These are phyloP conservation scores for Andrena fulva DNA, from an alignment of 2,888 invertebrate genomes.

Conservation along the genomic window DNA sequence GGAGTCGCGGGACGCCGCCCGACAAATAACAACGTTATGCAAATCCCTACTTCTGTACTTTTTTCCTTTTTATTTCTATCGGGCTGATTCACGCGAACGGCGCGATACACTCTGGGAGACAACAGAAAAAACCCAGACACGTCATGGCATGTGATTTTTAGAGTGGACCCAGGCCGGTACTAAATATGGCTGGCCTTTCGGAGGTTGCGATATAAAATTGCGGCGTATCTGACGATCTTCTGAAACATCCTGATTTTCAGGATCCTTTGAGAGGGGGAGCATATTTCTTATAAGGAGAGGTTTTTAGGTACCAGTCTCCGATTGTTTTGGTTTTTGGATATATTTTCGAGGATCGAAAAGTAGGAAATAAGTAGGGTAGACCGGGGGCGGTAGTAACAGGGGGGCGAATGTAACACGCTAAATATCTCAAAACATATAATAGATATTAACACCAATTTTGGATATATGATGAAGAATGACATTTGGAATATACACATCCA, in stretches of 20 bases:
- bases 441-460: too few relatives aligned
- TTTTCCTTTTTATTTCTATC: slow-evolving; percentile 32
- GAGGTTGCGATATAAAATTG: slow-evolving; percentile 2
- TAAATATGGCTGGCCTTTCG: slow-evolving; percentile 37
- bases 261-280: not conserved
- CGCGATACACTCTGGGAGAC: slow-evolving; percentile 29
- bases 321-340: too few relatives aligned
- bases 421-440: too few relatives aligned
- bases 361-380: too few relatives aligned
- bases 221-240: not conserved
- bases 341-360: too few relatives aligned
- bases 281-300: too few relatives aligned
- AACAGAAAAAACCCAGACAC: slow-evolving; percentile 30
- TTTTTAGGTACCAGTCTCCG: too few relatives aligned
- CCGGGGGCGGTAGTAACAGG: too few relatives aligned
- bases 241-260: not conserved
- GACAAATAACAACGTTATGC: slow-evolving; percentile 61
- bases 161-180: slow-evolving; percentile 1
- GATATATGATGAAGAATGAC: too few relatives aligned
- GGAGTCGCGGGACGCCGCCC: slow-evolving; percentile 40
- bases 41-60: slow-evolving; percentile 28
- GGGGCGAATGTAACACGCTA: too few relatives aligned
- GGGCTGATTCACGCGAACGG: slow-evolving; percentile 48
- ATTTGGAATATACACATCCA: too few relatives aligned
- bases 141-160: slow-evolving; percentile 41